Percentiles rank a stretch among this genome's conserved stretches.
These are phyloP conservation scores for Callinectes sapidus DNA, from an alignment of 2,888 invertebrate species.

Conservation along the genomic window DNA sequence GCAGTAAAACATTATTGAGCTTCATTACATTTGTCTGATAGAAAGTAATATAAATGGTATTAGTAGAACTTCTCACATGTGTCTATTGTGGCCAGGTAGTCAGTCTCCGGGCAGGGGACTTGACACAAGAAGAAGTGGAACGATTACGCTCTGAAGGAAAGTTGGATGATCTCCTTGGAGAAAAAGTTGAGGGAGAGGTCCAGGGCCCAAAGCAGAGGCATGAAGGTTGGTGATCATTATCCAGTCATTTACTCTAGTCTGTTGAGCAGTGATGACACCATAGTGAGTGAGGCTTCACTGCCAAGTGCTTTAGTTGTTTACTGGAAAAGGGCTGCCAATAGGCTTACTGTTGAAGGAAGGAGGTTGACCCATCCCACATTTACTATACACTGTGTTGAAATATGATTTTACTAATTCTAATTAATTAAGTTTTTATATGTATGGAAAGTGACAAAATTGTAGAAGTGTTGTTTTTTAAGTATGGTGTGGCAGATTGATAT, in stretches of 20 bases:
- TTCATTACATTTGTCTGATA: neutral
- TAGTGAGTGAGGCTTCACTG: too few relatives aligned
- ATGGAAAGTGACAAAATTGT: too few relatives aligned
- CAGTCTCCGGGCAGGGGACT: constrained; percentile 57
- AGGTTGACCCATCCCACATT: too few relatives aligned
- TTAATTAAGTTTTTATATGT: too few relatives aligned
- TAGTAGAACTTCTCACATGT: neutral
- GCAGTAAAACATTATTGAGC: neutral
- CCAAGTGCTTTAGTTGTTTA: too few relatives aligned
- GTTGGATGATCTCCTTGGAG: constrained; percentile 34
- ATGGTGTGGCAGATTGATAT: too few relatives aligned
- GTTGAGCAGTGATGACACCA: neutral
- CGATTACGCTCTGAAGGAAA: constrained; percentile 45
- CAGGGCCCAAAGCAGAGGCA: constrained; percentile 33
- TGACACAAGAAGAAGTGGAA: constrained; percentile 58
- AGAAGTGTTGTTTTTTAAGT: too few relatives aligned
- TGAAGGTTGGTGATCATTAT: constrained; percentile 22
- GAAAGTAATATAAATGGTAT: neutral
- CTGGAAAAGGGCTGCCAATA: too few relatives aligned
- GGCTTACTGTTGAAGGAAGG: too few relatives aligned
- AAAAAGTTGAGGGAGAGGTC: constrained; percentile 23
- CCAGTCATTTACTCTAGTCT: neutral
- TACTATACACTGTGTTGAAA: too few relatives aligned
- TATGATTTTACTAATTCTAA: too few relatives aligned
- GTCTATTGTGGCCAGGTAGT: constrained; percentile 50